Conservation (phyloP, 1,140 invertebrate genomes). For the Bombus difficillimus region DNA sequence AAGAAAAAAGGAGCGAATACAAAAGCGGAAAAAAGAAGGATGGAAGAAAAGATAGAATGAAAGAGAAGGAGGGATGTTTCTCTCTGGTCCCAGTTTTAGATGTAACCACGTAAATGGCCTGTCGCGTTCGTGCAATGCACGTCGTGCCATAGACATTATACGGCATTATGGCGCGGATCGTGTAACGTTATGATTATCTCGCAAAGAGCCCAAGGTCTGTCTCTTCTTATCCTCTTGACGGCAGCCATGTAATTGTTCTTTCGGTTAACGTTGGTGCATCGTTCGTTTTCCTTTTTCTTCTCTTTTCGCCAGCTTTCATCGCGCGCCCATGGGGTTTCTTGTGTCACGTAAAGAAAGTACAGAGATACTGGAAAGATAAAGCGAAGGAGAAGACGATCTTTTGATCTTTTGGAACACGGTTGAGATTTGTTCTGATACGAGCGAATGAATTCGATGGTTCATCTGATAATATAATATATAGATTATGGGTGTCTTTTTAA, state of each 20-base stretch:
- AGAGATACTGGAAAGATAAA: not conserved
- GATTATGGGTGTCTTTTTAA: not conserved
- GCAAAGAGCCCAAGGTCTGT: conserved; percentile 78
- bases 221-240: conserved; percentile 68
- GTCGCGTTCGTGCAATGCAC: conserved; percentile 68
- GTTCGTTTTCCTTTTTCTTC: not conserved
- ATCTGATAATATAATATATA: too few species aligned
- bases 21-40: not conserved
- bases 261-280: conserved; percentile 54
- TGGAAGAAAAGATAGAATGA: not conserved
- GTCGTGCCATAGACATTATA: conserved; percentile 72
- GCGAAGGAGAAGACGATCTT: not conserved
- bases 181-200: conserved; percentile 79
- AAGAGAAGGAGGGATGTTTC: not conserved
- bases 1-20: not conserved
- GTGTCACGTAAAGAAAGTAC: not conserved
- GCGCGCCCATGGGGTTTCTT: not conserved
- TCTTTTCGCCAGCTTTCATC: not conserved
- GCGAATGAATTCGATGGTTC: not conserved
- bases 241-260: conserved; percentile 73
- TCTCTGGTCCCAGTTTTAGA: conserved; percentile 38
- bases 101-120: conserved; percentile 56
- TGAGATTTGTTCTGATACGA: not conserved
- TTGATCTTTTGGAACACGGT: not conserved
- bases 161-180: conserved; percentile 75